These are phyloP conservation scores for Melanotus villosus DNA, from an alignment of 2,888 invertebrate genomes.

Conservation along the genomic window DNA sequence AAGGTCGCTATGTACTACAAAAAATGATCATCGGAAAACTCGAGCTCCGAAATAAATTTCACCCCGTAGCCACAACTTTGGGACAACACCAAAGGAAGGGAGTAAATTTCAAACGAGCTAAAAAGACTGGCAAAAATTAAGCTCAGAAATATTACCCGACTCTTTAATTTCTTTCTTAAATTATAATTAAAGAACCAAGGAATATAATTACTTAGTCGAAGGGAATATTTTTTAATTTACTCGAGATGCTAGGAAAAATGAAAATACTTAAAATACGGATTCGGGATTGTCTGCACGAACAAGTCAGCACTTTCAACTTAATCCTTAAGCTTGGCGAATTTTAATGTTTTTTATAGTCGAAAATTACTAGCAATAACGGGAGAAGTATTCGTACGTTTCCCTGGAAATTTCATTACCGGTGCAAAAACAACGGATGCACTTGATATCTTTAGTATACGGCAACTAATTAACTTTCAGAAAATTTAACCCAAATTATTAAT, in stretches of 20 bases:
- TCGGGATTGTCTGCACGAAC: neutral
- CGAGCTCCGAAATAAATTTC: constrained; percentile 11
- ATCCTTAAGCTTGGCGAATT: too few species aligned
- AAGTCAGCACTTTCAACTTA: neutral
- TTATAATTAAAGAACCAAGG: constrained; percentile 42
- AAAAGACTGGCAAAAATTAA: constrained; percentile 39
- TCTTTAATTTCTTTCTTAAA: constrained; percentile 43
- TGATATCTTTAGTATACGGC: too few species aligned
- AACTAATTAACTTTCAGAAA: too few species aligned
- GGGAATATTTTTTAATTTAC: constrained; percentile 41
- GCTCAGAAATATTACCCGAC: constrained; percentile 37
- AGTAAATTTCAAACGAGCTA: constrained; percentile 27
- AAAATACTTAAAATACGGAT: constrained; percentile 25
- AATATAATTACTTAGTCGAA: constrained; percentile 41
- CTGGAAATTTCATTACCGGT: too few species aligned
- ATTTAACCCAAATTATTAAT: too few species aligned
- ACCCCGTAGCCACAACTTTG: neutral
- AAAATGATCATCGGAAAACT: constrained; percentile 26
- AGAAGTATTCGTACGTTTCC: too few species aligned
- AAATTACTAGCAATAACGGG: too few species aligned
- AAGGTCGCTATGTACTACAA: constrained; percentile 29
- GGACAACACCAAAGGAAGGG: constrained; percentile 20
- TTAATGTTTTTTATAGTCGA: too few species aligned
- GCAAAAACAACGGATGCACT: too few species aligned
- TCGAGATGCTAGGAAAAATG: constrained; percentile 19